Evolutionary conservation across 2,797 vertebrate species (phyloP).

Genomic region (Cossypha polioptera): DNA sequence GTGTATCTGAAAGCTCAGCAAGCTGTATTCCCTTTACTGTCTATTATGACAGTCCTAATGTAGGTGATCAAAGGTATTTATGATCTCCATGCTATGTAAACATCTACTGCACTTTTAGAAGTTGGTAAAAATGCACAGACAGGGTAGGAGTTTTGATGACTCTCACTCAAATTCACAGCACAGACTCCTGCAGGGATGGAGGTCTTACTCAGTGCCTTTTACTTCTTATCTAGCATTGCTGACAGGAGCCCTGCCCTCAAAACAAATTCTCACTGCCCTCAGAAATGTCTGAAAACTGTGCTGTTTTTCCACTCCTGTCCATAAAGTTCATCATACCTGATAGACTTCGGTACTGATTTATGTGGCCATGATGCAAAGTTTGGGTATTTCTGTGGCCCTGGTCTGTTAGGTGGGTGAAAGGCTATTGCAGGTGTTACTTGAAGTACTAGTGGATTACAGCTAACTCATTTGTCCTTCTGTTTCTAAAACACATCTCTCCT

Average conservation of each 20-base stretch:
- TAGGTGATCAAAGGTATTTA: neutral
- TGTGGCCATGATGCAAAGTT: neutral
- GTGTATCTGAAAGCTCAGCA: neutral
- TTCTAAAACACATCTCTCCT: neutral
- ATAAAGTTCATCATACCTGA: neutral
- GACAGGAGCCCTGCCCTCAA: neutral
- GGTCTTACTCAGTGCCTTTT: neutral
- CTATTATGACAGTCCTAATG: neutral
- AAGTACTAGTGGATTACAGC: neutral
- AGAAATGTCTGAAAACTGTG: neutral
- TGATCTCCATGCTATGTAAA: neutral
- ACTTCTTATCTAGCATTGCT: neutral
- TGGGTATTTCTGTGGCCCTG: neutral
- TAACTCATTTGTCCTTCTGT: neutral
- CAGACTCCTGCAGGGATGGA: neutral
- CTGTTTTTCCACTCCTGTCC: neutral
- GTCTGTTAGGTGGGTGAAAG: neutral
- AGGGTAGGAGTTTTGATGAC: neutral
- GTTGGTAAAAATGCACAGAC: neutral
- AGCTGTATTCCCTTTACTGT: neutral
- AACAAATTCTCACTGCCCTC: neutral
- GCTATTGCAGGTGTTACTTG: neutral
- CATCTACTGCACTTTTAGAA: neutral
- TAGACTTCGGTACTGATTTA: neutral
- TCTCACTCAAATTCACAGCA: neutral